A percentile compares a stretch with the other conserved stretches of the same genome.
These are phyloP conservation scores for Dicrurus megarhynchus DNA, from an alignment of 2,113 vertebrate genomes.

Conservation along the genomic window DNA sequence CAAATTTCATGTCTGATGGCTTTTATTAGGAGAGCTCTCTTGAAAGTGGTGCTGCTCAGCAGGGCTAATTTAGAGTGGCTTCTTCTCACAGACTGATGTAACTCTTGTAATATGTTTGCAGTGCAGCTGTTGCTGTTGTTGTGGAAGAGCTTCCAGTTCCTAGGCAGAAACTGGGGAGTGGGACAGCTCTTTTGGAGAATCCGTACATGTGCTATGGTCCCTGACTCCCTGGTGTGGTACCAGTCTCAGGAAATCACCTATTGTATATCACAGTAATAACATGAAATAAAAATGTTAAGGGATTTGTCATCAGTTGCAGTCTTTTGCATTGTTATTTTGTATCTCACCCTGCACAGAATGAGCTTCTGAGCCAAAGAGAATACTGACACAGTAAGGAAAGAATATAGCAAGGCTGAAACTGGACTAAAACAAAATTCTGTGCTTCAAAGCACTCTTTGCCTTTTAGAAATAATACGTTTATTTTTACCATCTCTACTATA, in stretches of 20 bases:
- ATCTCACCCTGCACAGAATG: not conserved
- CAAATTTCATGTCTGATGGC: not conserved
- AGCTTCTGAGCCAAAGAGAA: not conserved
- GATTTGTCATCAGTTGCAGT: not conserved
- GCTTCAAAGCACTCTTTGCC: not conserved
- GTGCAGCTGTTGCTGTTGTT: not conserved
- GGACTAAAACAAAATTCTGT: not conserved
- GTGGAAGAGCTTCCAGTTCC: not conserved
- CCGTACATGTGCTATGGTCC: rapidly evolving
- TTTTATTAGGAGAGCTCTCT: not conserved
- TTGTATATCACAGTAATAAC: not conserved
- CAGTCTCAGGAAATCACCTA: not conserved
- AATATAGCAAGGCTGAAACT: not conserved
- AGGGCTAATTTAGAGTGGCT: not conserved
- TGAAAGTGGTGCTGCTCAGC: not conserved
- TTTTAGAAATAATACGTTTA: not conserved
- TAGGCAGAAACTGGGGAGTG: not conserved
- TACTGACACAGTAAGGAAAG: not conserved
- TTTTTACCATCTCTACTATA: not conserved
- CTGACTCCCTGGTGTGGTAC: not conserved
- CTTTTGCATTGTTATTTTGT: not conserved
- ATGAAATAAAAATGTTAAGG: not conserved
- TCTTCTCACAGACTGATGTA: not conserved
- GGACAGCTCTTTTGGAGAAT: not conserved
- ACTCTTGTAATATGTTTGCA: not conserved